phyloP scores from a whole-genome alignment of 2,797 vertebrate species.

The Xenops minutus region DNA sequence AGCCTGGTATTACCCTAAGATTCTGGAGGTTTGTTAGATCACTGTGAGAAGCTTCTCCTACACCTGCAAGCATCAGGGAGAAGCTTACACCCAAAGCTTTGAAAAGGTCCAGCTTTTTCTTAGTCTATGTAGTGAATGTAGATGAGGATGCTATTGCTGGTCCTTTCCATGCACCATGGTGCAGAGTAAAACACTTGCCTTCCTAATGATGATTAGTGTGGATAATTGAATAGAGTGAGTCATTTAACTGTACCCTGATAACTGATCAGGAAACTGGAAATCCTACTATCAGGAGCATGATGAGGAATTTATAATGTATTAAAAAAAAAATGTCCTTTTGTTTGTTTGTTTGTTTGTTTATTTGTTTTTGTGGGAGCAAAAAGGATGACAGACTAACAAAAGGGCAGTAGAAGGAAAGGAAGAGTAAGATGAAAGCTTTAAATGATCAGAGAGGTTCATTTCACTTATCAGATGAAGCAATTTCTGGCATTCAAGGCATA shows the following conservation, averaged over 20 bases:
- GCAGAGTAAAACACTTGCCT: background rate
- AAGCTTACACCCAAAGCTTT: background rate
- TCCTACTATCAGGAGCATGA: background rate
- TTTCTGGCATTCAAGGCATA: background rate
- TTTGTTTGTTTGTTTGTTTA: fast-evolving
- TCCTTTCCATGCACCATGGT: background rate
- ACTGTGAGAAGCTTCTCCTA: background rate
- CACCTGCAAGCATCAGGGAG: background rate
- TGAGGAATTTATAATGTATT: background rate
- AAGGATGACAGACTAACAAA: background rate
- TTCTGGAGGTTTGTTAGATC: background rate
- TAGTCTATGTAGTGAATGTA: background rate
- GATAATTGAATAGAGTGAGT: background rate
- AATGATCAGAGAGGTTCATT: background rate
- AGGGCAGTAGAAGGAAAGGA: background rate
- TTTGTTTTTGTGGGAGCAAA: background rate
- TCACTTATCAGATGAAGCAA: background rate
- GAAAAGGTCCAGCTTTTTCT: background rate
- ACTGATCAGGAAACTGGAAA: background rate
- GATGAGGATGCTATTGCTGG: background rate
- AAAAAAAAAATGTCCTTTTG: background rate
- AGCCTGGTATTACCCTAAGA: background rate
- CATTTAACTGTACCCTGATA: background rate
- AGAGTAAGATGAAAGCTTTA: background rate
- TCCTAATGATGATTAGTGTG: background rate